A percentile compares a stretch with the other conserved stretches of the same genome.
These are phyloP conservation scores for Schrankia costaestrigalis DNA, from an alignment of 2,888 invertebrate species.

Conservation along the genomic window DNA sequence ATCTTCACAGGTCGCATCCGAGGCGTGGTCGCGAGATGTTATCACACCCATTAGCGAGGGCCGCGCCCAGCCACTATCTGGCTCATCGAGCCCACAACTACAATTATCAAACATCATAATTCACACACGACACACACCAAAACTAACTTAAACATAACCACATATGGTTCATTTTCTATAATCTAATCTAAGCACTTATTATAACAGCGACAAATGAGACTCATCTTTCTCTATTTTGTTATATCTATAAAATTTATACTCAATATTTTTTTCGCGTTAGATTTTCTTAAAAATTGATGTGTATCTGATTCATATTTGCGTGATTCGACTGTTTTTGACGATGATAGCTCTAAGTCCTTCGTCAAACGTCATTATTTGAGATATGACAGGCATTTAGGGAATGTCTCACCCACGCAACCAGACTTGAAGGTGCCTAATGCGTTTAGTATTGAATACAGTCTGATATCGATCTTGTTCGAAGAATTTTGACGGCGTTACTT, in stretches of 20 bases:
- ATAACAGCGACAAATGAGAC: slow-evolving; percentile 20
- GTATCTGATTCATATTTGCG: slow-evolving; percentile 60
- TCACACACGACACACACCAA: slow-evolving; percentile 18
- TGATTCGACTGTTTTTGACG: slow-evolving; percentile 66
- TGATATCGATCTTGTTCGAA: slow-evolving; percentile 64
- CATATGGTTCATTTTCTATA: slow-evolving; percentile 28
- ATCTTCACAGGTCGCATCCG: slow-evolving; percentile 29
- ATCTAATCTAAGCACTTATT: slow-evolving; percentile 2
- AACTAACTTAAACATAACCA: slow-evolving; percentile 19
- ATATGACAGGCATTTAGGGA: slow-evolving; percentile 57
- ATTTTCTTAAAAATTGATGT: slow-evolving; percentile 43
- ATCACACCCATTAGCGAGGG: slow-evolving; percentile 73
- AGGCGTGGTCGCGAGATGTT: slow-evolving; percentile 75
- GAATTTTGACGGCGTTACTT: slow-evolving; percentile 51
- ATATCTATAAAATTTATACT: slow-evolving; percentile 50
- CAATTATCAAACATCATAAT: slow-evolving; percentile 45
- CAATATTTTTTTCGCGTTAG: slow-evolving; percentile 50
- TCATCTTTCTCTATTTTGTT: slow-evolving; percentile 47
- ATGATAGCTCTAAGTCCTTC: slow-evolving; percentile 55
- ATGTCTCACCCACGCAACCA: slow-evolving; percentile 58
- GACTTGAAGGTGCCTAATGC: slow-evolving; percentile 62
- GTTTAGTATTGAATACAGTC: slow-evolving; percentile 56
- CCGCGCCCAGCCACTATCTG: slow-evolving; percentile 71
- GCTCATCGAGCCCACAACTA: slow-evolving; percentile 51
- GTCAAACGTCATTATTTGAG: slow-evolving; percentile 57